Percentiles rank a stretch among this genome's conserved stretches.
Conservation (phyloP, 2,888 invertebrate genomes). For the Pristionchus maxplancki region DNA sequence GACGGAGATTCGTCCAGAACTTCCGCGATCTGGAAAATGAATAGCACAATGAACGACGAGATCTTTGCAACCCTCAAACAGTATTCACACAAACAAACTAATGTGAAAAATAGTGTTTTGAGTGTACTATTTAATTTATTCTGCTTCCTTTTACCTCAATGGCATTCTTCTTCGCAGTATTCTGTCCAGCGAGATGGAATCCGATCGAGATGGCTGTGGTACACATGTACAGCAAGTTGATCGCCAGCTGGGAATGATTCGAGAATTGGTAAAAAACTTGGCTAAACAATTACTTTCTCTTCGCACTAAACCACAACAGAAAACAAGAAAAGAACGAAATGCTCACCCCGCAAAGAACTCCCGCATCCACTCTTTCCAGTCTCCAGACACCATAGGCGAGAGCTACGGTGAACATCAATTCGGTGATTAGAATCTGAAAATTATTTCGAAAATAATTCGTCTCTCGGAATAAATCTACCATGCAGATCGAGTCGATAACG, state of each 20-base stretch:
- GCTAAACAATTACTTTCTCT: not conserved
- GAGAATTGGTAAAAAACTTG: no score
- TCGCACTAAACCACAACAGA: no score
- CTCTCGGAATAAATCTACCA: conserved; percentile 54
- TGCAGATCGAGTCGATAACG: conserved; percentile 75
- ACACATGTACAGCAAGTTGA: conserved; percentile 76
- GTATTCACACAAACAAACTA: no score
- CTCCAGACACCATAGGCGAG: conserved; percentile 75
- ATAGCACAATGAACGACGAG: no score
- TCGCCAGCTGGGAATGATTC: conserved; percentile 64
- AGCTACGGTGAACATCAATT: conserved; percentile 75
- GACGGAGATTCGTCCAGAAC: conserved; percentile 39
- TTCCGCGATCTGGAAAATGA: not conserved
- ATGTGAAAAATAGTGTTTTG: no score
- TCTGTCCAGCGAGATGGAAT: conserved; percentile 75
- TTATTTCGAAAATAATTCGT: not conserved
- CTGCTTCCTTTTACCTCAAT: no score
- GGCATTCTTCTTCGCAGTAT: conserved; percentile 70
- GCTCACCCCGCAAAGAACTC: conserved; percentile 70
- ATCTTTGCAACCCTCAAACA: no score
- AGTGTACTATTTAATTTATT: no score
- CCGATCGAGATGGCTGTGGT: conserved; percentile 75
- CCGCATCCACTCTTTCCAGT: conserved; percentile 72
- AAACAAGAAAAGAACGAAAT: not conserved
- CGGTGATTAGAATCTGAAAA: conserved; percentile 71